Percentiles rank a stretch among this genome's conserved stretches.
These are phyloP conservation scores for Antigone vipio DNA, from an alignment of 2,113 vertebrate species.

Conservation along the genomic window DNA sequence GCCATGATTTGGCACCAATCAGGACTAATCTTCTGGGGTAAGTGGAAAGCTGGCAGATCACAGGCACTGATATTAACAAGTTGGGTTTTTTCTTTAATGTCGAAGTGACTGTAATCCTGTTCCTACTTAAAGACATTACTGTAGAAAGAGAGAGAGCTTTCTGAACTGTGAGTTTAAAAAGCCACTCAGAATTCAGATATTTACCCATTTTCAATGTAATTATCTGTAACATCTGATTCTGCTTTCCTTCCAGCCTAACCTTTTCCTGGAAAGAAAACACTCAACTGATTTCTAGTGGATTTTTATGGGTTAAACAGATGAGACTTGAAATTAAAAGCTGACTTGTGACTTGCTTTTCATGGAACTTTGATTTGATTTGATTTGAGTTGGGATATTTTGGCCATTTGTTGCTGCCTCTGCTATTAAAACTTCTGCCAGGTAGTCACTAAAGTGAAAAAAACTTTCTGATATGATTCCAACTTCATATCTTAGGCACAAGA, in stretches of 20 bases:
- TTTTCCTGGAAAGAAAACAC: neutral
- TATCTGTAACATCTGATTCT: neutral
- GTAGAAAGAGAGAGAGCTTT: neutral
- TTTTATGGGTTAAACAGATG: neutral
- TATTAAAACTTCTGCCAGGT: neutral
- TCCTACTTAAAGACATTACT: neutral
- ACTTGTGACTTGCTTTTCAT: neutral
- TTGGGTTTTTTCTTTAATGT: neutral
- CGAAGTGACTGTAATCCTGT: neutral
- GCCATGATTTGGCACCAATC: neutral
- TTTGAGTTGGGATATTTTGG: neutral
- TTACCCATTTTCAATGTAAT: neutral
- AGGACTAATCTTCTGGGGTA: neutral
- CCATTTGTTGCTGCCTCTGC: neutral
- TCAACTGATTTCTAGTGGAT: neutral
- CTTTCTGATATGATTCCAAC: neutral
- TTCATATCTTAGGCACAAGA: neutral
- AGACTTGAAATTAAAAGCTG: neutral
- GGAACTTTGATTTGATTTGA: neutral
- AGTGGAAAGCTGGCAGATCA: neutral
- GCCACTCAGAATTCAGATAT: neutral
- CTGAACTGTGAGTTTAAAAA: neutral
- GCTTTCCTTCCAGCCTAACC: neutral
- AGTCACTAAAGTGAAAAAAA: neutral
- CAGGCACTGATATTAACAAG: neutral